phyloP scores from a whole-genome alignment of 2,888 invertebrate species.

The Cryptophagus acutangulus region DNA sequence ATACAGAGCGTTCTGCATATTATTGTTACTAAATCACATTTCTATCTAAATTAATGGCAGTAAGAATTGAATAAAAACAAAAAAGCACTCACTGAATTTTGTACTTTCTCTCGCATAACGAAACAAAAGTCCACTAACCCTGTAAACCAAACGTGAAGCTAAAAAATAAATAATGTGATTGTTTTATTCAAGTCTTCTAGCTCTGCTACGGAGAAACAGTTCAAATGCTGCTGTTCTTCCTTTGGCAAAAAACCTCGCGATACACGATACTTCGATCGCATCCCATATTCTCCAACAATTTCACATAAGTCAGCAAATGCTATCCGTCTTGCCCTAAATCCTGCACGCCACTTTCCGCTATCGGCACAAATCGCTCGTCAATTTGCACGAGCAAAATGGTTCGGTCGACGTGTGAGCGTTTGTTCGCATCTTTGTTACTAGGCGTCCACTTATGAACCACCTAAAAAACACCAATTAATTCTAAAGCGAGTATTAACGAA shows the following conservation, averaged over 20 bases:
- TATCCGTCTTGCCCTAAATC: constrained; percentile 63
- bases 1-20: constrained; percentile 8
- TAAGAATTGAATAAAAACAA: background rate
- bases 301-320: constrained; percentile 14
- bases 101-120: background rate
- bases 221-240: background rate
- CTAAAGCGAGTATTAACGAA: background rate
- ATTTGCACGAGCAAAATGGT: constrained; percentile 89
- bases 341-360: constrained; percentile 83
- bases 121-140: constrained; percentile 1
- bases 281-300: constrained; percentile 1
- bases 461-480: constrained; percentile 40
- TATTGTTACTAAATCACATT: constrained; percentile 2
- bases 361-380: constrained; percentile 88
- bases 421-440: constrained; percentile 80
- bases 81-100: background rate
- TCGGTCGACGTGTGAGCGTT: constrained; percentile 87
- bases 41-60: constrained; percentile 4
- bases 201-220: too few relatives aligned
- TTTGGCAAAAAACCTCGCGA: background rate
- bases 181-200: too few relatives aligned
- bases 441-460: constrained; percentile 94
- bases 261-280: background rate
- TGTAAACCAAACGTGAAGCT: background rate
- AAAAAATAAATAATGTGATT: too few relatives aligned